Evolutionary conservation across 2,797 vertebrate genomes (phyloP).

Genomic region (Sternarchorhynchus goeldii): DNA sequence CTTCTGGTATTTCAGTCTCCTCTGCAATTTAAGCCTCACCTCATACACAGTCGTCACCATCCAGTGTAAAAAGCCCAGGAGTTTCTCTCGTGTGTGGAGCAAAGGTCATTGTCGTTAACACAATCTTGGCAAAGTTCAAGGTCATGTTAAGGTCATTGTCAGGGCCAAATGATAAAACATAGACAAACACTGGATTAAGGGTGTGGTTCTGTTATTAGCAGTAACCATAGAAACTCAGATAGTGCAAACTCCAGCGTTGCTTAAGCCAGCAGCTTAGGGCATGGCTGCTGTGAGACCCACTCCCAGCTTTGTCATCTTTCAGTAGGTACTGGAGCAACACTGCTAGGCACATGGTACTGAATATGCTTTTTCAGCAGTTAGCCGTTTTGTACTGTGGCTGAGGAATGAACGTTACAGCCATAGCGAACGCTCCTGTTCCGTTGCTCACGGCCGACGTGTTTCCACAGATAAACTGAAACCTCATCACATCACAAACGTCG

Average conservation of each 20-base stretch:
- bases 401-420: not conserved
- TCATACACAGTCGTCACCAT: slow-evolving; percentile 44
- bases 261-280: not conserved
- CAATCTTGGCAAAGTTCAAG: slow-evolving; percentile 39
- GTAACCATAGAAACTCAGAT: slow-evolving; percentile 25
- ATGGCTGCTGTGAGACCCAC: not conserved
- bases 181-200: not conserved
- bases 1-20: slow-evolving; percentile 48
- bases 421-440: too few species aligned
- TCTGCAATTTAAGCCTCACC: slow-evolving; percentile 51
- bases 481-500: too few species aligned
- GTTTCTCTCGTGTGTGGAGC: slow-evolving; percentile 15
- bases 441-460: too few species aligned
- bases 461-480: too few species aligned
- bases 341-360: not conserved
- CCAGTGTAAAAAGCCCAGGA: slow-evolving; percentile 19
- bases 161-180: slow-evolving; percentile 39
- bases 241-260: not conserved
- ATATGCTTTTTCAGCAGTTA: not conserved
- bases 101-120: slow-evolving; percentile 42
- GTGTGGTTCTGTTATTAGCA: slow-evolving; percentile 11
- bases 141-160: slow-evolving; percentile 49
- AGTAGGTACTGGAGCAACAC: not conserved
- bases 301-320: not conserved
- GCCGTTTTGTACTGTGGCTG: not conserved